phyloP scores from a whole-genome alignment of 2,113 vertebrate genomes.

The Cynopterus brachyotis region DNA sequence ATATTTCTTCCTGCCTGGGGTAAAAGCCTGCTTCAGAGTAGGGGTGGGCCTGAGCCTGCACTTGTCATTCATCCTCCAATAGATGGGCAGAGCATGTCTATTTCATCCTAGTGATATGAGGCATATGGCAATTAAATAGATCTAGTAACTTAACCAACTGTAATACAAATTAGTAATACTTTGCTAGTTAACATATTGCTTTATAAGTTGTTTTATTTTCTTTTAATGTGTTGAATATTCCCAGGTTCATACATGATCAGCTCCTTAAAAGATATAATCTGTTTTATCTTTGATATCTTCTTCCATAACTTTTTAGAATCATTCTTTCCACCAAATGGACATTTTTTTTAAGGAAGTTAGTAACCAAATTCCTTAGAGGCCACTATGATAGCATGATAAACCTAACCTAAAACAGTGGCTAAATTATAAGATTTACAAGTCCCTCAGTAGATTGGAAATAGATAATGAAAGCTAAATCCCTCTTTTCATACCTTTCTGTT shows the following conservation, averaged over 20 bases:
- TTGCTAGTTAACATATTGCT: background rate
- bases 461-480: background rate
- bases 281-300: conserved; percentile 17
- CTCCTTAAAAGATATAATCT: background rate
- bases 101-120: background rate
- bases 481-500: background rate
- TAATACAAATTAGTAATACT: background rate
- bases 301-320: background rate
- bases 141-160: background rate
- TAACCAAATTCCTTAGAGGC: background rate
- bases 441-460: background rate
- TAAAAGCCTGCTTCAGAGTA: background rate
- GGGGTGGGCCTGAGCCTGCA: background rate
- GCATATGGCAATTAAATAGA: background rate
- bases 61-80: background rate
- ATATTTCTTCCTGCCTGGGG: background rate
- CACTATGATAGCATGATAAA: background rate
- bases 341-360: background rate
- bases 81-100: background rate
- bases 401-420: background rate
- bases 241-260: background rate
- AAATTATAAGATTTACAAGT: background rate
- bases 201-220: background rate
- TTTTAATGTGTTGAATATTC: conserved; percentile 3
- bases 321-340: background rate